phyloP scores from a whole-genome alignment of 92 coral and sea anemone species.

The Anthopleura xanthogrammica region DNA sequence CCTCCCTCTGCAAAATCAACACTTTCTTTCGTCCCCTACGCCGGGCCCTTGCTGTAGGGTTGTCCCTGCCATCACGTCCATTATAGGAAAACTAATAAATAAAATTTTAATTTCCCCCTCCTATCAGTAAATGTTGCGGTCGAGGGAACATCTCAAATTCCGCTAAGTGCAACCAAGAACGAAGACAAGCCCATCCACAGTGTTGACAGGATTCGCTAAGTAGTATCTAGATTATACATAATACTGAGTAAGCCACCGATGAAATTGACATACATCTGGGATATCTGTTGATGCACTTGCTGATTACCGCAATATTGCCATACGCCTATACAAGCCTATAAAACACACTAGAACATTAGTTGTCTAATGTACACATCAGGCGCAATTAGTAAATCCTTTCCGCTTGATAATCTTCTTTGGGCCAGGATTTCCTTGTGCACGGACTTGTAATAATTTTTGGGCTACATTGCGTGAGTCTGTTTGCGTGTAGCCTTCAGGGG shows the following conservation, averaged over 20 bases:
- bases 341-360: background rate
- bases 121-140: background rate
- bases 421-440: background rate
- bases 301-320: background rate
- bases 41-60: no score
- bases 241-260: background rate
- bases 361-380: background rate
- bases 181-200: background rate
- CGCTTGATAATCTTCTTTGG: background rate
- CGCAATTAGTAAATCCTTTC: background rate
- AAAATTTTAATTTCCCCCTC: background rate
- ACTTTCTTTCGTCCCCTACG: no score
- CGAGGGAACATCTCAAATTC: background rate
- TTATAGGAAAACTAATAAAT: no score
- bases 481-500: background rate
- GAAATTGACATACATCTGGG: background rate
- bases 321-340: no score
- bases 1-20: no score
- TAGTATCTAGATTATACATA: constrained; percentile 1
- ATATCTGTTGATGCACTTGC: background rate
- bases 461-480: background rate
- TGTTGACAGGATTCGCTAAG: background rate
- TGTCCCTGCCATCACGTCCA: no score
- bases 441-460: background rate
- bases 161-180: background rate